These are phyloP conservation scores for Plagodis dolabraria DNA, from an alignment of 2,888 invertebrate species.

Conservation along the genomic window DNA sequence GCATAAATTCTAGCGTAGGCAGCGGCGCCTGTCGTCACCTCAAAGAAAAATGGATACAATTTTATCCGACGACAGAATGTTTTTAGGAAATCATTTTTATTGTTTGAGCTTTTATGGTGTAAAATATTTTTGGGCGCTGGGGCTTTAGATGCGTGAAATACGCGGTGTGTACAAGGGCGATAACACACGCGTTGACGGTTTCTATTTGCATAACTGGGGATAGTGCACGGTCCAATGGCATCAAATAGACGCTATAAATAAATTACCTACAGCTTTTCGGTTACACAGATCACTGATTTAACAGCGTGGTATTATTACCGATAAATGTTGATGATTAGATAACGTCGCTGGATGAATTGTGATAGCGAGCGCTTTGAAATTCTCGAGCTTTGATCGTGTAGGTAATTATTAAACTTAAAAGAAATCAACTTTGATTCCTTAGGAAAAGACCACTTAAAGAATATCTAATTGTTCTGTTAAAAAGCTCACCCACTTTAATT, in stretches of 20 bases:
- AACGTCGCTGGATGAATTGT: slow-evolving; percentile 15
- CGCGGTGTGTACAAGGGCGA: slow-evolving; percentile 41
- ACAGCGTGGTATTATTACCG: slow-evolving; percentile 41
- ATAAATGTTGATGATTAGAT: slow-evolving; percentile 10
- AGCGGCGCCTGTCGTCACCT: neutral
- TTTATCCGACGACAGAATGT: slow-evolving; percentile 11
- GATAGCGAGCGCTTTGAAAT: neutral
- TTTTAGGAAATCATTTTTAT: slow-evolving; percentile 15
- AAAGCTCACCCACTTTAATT: slow-evolving; percentile 34
- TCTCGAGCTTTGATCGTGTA: too few species aligned
- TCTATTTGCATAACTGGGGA: slow-evolving; percentile 56
- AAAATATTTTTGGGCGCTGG: slow-evolving; percentile 3
- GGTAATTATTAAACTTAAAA: too few species aligned
- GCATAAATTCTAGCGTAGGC: slow-evolving; percentile 20
- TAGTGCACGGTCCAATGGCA: slow-evolving; percentile 48
- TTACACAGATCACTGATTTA: slow-evolving; percentile 47
- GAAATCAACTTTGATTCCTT: too few species aligned
- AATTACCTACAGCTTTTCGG: slow-evolving; percentile 43
- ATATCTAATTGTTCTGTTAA: slow-evolving; percentile 22
- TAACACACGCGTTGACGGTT: slow-evolving; percentile 46
- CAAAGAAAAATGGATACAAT: slow-evolving; percentile 12
- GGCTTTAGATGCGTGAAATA: slow-evolving; percentile 43
- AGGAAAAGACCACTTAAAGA: slow-evolving; percentile 4
- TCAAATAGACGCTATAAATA: slow-evolving; percentile 41
- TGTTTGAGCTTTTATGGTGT: slow-evolving; percentile 1